Evolutionary conservation across 2,888 invertebrate genomes (phyloP), one percentile per base, ranked within the genome.

Genomic region (Chelonus formosanus): DNA sequence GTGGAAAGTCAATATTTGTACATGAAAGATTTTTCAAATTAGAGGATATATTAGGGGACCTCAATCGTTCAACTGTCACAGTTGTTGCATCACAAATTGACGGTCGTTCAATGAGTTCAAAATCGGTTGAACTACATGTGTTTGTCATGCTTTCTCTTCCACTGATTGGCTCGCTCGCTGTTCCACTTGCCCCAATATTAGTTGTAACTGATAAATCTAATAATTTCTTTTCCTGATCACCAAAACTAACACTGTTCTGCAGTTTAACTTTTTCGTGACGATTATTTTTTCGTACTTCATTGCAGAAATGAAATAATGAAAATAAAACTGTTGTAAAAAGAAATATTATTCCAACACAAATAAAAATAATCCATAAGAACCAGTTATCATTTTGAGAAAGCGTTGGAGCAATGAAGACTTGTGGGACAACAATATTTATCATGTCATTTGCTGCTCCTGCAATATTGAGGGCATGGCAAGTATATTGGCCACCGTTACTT

Each of bases 181-280:
- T 91, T 66, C 88, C 86, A 72, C 86, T 88, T 31, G 72, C 70
- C 1, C 70, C 75, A 43, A 89, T 89, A 0, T 90, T 90, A 4
- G 91, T 91, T 8, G 91, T 90, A 45, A 91, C 90, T 72, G 94
- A 94, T 20, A 93, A 90, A 74, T 94, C 94, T 70, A 95, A 86
- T 65, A 95, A 86, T 78, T 94, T 93, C 84, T 95, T 94, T 79
- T 95, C 94, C 85, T 95, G 95, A 78, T 95, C 95, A 56, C 92
- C 93, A 79, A 93, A 93, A 80, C 93, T 94, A 1, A 92, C 89
- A 82, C 92, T 92, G 54, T 91, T 90, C 76, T 93, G 93, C 65
- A 92, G 88, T 50, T 92, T 92, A 71, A 91, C 89, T 76, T 88
- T 88, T 63, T 88, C 87, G 56, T 88, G 85, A 1, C 87, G 85